phyloP scores from a whole-genome alignment of 2,113 vertebrate species.

The Holacanthus passer region DNA sequence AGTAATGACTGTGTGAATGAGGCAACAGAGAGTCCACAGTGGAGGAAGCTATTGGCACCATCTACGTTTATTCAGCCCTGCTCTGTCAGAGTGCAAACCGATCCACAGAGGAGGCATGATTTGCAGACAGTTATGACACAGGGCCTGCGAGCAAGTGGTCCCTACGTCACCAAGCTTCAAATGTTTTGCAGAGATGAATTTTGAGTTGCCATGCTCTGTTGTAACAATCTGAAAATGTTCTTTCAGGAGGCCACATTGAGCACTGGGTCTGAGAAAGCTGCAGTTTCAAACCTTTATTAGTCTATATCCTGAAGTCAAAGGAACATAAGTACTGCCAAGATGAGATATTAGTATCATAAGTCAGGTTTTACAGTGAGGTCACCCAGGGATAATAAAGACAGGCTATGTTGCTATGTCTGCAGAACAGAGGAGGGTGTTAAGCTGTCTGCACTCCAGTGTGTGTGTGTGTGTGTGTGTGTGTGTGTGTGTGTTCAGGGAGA shows the following conservation, averaged over 20 bases:
- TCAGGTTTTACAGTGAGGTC: constrained; percentile 54
- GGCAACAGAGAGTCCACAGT: not conserved
- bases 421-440: constrained; percentile 39
- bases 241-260: too few relatives aligned
- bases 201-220: too few relatives aligned
- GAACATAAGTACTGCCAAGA: constrained; percentile 5
- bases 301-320: constrained; percentile 4
- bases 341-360: constrained; percentile 51
- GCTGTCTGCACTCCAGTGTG: too few relatives aligned
- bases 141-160: too few relatives aligned
- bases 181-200: not conserved
- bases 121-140: too few relatives aligned
- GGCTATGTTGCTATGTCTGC: constrained; percentile 23
- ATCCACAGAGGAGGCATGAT: not conserved
- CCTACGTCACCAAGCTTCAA: not conserved
- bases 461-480: constrained; percentile 7
- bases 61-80: not conserved
- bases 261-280: not conserved
- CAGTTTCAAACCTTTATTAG: constrained; percentile 25
- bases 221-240: too few relatives aligned
- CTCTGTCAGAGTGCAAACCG: not conserved
- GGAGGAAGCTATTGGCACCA: not conserved
- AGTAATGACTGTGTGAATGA: not conserved
- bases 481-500: constrained; percentile 32
- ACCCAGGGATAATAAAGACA: constrained; percentile 50